A percentile compares a stretch with the other conserved stretches of the same genome.
phyloP scores from a whole-genome alignment of 2,797 vertebrate genomes.

The Xerus rutilus region DNA sequence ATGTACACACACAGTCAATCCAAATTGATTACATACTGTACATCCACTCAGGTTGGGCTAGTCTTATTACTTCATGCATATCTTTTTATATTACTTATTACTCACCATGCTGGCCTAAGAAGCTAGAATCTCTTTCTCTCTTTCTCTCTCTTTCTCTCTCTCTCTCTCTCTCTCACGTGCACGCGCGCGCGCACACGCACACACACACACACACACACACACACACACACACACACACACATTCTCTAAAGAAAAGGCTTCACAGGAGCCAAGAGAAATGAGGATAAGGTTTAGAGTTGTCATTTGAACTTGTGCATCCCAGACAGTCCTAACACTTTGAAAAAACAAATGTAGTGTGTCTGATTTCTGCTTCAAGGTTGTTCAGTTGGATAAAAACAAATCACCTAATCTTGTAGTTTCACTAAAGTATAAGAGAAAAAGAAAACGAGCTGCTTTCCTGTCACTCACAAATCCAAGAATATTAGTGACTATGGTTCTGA shows the following conservation, averaged over 20 bases:
- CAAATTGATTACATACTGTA: constrained; percentile 63
- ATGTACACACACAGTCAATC: constrained; percentile 66
- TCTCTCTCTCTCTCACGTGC: neutral
- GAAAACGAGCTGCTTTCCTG: neutral
- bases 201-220: neutral
- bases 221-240: neutral
- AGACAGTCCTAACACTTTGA: constrained; percentile 61
- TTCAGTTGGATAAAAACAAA: constrained; percentile 78
- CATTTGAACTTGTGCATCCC: constrained; percentile 77
- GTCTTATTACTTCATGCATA: constrained; percentile 65
- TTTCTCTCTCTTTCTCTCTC: neutral
- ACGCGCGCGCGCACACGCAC: neutral
- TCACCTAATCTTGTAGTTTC: constrained; percentile 68
- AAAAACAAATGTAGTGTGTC: constrained; percentile 6
- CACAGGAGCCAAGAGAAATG: constrained; percentile 75
- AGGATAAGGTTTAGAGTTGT: constrained; percentile 74
- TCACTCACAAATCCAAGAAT: neutral
- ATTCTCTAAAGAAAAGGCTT: constrained; percentile 54
- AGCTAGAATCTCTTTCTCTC: constrained; percentile 49
- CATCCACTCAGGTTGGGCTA: neutral
- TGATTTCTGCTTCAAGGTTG: constrained; percentile 69
- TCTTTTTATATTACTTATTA: constrained; percentile 80
- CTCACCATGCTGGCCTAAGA: constrained; percentile 74
- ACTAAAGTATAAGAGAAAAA: neutral
- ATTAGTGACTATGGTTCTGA: neutral